A percentile compares a stretch with the other conserved stretches of the same genome.
Conservation (phyloP, 1,140 invertebrate species). For the Nasonia vitripennis region DNA sequence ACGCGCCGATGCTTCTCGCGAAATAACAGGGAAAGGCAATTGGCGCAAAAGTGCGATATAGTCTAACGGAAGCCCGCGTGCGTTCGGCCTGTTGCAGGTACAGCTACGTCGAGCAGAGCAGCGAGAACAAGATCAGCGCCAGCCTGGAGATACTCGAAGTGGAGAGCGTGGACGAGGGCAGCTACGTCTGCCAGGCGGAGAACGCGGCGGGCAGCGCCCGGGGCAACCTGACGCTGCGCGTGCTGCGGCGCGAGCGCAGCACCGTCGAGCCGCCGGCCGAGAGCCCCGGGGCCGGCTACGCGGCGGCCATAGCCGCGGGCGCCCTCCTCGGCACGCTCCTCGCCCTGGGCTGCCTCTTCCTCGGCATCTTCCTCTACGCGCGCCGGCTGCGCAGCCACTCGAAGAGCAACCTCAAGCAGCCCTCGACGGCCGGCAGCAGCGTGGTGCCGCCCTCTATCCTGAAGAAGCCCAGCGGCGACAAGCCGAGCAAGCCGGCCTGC, state of each 20-base stretch:
- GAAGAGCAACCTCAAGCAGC: constrained; percentile 1
- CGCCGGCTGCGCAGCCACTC: constrained; percentile 54
- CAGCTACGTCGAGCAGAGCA: constrained; percentile 62
- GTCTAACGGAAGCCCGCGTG: background rate
- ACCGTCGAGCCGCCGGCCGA: constrained; percentile 63
- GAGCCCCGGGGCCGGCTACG: constrained; percentile 64
- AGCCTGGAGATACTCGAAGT: constrained; percentile 63
- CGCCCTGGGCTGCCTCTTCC: constrained; percentile 65
- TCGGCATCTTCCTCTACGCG: constrained; percentile 66
- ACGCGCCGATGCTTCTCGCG: no score
- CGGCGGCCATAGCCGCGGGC: constrained; percentile 66
- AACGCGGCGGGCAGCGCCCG: constrained; percentile 86
- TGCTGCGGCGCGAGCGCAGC: constrained; percentile 63
- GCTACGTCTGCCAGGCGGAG: constrained; percentile 87
- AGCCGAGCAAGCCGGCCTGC: constrained; percentile 53
- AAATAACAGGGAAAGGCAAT: no score
- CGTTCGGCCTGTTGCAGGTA: constrained; percentile 56
- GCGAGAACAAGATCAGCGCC: constrained; percentile 66
- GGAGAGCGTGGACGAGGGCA: constrained; percentile 79
- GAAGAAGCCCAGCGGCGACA: constrained; percentile 56
- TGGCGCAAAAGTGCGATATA: no score
- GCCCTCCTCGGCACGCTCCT: constrained; percentile 67
- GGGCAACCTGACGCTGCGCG: constrained; percentile 85
- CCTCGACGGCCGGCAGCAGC: constrained; percentile 58
- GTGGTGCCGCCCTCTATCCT: constrained; percentile 64